These are phyloP conservation scores for Porphyrio hochstetteri DNA, from an alignment of 2,113 vertebrate species.

Conservation along the genomic window DNA sequence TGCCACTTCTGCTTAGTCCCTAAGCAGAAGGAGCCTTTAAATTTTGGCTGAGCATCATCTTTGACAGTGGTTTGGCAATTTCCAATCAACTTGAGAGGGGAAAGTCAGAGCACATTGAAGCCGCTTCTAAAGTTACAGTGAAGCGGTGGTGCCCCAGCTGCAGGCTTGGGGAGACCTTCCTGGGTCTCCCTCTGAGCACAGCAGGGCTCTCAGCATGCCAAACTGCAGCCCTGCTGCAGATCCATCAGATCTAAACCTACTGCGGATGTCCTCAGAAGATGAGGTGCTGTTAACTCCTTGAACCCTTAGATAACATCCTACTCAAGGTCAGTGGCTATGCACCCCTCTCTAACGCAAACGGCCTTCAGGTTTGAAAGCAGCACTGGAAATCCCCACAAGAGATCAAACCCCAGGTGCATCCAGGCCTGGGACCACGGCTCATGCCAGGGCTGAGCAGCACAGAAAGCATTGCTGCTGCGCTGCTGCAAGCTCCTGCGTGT, in stretches of 20 bases:
- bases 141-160: background rate
- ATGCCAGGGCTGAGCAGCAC: background rate
- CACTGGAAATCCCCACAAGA: background rate
- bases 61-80: background rate
- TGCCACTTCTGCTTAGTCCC: background rate
- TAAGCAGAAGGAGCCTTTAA: background rate
- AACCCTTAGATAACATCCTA: background rate
- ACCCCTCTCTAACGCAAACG: background rate
- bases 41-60: background rate
- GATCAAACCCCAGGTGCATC: rapidly evolving
- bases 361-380: background rate
- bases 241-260: background rate
- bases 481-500: background rate
- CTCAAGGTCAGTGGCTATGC: background rate
- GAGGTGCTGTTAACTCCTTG: background rate
- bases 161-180: background rate
- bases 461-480: rapidly evolving
- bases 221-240: background rate
- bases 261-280: background rate
- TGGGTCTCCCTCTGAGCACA: background rate
- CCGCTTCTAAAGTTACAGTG: background rate
- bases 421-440: background rate
- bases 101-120: background rate
- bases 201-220: background rate
- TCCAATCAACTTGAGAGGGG: rapidly evolving